Evolutionary conservation across 2,113 vertebrate species (phyloP).

Genomic region (Sturnira hondurensis): DNA sequence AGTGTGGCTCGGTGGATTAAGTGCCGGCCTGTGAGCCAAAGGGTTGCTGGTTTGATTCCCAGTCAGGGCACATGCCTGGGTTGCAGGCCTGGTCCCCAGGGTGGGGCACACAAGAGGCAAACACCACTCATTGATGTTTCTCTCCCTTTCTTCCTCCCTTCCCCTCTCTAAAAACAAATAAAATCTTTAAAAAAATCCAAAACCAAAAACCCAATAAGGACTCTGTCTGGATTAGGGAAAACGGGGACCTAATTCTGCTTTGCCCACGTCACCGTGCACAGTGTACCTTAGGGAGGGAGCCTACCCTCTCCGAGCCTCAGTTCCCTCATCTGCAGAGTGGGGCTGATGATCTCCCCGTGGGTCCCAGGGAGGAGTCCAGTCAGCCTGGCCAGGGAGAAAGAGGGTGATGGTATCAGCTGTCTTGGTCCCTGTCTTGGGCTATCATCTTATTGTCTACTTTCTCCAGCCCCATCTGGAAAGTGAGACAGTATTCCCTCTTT

Average conservation of each 20-base stretch:
- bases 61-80: too few species aligned
- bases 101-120: too few species aligned
- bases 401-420: neutral
- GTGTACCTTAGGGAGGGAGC: neutral
- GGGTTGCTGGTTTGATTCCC: too few species aligned
- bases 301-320: neutral
- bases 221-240: neutral
- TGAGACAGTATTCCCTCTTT: neutral
- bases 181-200: neutral
- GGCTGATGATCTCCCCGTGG: neutral
- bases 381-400: neutral
- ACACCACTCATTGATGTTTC: too few species aligned
- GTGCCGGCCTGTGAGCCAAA: too few species aligned
- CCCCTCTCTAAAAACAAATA: too few species aligned
- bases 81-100: too few species aligned
- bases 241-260: neutral
- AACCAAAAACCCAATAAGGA: neutral
- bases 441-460: neutral
- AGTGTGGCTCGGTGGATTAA: too few species aligned
- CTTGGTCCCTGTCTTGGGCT: neutral
- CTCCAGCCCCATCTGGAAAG: neutral
- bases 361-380: neutral
- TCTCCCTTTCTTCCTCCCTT: too few species aligned
- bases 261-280: neutral
- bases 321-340: neutral